Evolutionary conservation across 2,113 vertebrate genomes (phyloP).

Genomic region (Oncorhynchus mykiss): DNA sequence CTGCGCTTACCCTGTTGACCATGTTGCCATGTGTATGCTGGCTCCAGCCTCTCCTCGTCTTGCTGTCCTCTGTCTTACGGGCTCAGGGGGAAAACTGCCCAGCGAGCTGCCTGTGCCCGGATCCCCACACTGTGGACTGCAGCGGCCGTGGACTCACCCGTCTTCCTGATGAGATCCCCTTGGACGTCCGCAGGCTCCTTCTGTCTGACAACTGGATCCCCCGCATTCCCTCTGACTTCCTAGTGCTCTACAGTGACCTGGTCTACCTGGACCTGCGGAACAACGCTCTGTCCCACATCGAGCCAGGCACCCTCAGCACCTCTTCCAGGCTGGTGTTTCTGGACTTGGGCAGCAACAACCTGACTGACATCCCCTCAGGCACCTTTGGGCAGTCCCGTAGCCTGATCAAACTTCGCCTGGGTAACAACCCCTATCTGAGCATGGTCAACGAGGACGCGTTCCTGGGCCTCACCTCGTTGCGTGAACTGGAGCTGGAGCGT

Average conservation of each 20-base stretch:
- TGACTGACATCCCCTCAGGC: conserved; percentile 88
- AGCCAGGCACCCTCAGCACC: conserved; percentile 89
- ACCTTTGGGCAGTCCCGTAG: conserved; percentile 87
- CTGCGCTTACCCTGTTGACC: conserved; percentile 68
- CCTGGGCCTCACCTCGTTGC: conserved; percentile 85
- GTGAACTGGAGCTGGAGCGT: conserved; percentile 90
- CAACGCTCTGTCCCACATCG: conserved; percentile 88
- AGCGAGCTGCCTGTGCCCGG: conserved; percentile 83
- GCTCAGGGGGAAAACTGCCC: conserved; percentile 82
- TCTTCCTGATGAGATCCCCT: conserved; percentile 86
- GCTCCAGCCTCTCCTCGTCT: conserved; percentile 69
- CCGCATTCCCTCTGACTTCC: conserved; percentile 90
- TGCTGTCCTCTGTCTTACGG: conserved; percentile 70
- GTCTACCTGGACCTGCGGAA: conserved; percentile 96
- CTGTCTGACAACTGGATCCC: conserved; percentile 91
- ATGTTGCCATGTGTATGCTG: conserved; percentile 79
- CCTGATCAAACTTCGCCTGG: conserved; percentile 88
- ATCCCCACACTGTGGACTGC: conserved; percentile 95
- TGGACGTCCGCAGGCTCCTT: conserved; percentile 92
- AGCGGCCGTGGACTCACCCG: conserved; percentile 86
- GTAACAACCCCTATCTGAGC: conserved; percentile 88
- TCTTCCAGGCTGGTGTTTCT: conserved; percentile 91
- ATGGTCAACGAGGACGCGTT: conserved; percentile 90
- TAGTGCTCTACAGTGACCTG: conserved; percentile 93
- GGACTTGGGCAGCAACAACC: conserved; percentile 93